A percentile compares a stretch with the other conserved stretches of the same genome.
phyloP scores from a whole-genome alignment of 23 tunicate species.

The Trididemnum miniatum region DNA sequence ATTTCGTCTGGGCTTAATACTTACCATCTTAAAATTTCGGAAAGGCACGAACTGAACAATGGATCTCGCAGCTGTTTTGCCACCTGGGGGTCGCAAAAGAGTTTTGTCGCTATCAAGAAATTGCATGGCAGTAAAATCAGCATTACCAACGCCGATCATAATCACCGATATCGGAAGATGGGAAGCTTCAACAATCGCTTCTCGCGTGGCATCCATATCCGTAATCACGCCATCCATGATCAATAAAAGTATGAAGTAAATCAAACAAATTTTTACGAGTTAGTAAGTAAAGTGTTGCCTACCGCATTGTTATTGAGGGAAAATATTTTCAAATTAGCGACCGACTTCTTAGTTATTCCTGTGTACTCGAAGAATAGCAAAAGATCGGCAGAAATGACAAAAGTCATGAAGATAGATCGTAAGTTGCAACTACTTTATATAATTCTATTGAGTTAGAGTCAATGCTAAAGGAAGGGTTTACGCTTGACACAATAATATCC shows the following conservation, averaged over 20 bases:
- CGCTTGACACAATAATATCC: too few relatives aligned
- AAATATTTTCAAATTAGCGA: too few relatives aligned
- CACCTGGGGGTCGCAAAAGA: slow-evolving; percentile 31
- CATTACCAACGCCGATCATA: slow-evolving; percentile 73
- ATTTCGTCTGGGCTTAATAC: slow-evolving; percentile 16
- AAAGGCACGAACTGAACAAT: slow-evolving; percentile 86
- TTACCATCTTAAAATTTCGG: slow-evolving; percentile 61
- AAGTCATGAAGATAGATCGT: too few relatives aligned
- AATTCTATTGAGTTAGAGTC: too few relatives aligned
- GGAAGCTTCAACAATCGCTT: slow-evolving; percentile 68
- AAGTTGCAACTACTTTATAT: too few relatives aligned
- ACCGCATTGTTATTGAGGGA: too few relatives aligned
- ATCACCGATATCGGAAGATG: slow-evolving; percentile 80
- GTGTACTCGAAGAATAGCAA: too few relatives aligned
- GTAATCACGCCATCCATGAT: slow-evolving; percentile 83
- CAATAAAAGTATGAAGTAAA: slow-evolving; percentile 67
- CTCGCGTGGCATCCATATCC: slow-evolving; percentile 59
- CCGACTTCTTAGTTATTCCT: too few relatives aligned
- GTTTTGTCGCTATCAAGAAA: slow-evolving; percentile 72
- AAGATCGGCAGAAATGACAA: too few relatives aligned
- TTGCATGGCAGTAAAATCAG: slow-evolving; percentile 83
- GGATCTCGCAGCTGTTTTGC: slow-evolving; percentile 43
- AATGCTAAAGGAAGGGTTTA: too few relatives aligned
- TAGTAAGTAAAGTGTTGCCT: too few relatives aligned
- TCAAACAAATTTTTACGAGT: too few relatives aligned